Percentiles rank a stretch among this genome's conserved stretches.
Conservation (phyloP, 2,888 invertebrate species). For the Neoitamus cyanurus region DNA sequence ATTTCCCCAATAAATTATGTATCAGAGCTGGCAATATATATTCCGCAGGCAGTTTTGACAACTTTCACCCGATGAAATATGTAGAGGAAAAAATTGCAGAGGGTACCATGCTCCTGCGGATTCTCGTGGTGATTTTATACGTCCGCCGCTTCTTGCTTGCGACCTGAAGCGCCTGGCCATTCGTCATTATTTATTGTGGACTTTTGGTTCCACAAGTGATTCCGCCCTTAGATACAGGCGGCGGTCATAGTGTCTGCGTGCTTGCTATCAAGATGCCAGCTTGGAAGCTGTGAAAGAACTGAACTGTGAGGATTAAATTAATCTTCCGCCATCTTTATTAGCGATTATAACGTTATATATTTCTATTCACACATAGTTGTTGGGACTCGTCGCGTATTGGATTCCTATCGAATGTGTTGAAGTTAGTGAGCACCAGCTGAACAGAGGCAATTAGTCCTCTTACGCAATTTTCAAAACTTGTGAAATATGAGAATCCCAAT, state of each 20-base stretch:
- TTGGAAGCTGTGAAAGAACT: background rate
- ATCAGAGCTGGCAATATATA: constrained; percentile 8
- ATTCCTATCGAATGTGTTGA: background rate
- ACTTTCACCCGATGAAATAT: constrained; percentile 15
- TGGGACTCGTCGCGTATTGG: background rate
- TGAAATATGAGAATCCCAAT: background rate
- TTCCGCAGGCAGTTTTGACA: constrained; percentile 25
- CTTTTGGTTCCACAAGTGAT: background rate
- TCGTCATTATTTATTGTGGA: constrained; percentile 1
- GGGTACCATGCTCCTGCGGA: background rate
- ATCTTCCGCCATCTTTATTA: background rate
- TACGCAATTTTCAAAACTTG: background rate
- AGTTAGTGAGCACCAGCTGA: background rate
- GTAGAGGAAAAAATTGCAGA: background rate
- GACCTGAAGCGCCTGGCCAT: background rate
- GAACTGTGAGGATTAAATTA: background rate
- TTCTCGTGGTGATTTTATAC: background rate
- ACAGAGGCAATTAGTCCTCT: background rate
- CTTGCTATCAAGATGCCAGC: background rate
- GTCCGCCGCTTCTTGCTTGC: background rate
- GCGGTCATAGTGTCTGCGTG: background rate
- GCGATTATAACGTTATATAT: background rate
- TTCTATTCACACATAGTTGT: background rate
- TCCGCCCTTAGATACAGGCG: background rate
- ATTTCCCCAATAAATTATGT: constrained; percentile 22